Evolutionary conservation across 2,113 vertebrate genomes (phyloP).

Genomic region (Psammodynastes pulverulentus): DNA sequence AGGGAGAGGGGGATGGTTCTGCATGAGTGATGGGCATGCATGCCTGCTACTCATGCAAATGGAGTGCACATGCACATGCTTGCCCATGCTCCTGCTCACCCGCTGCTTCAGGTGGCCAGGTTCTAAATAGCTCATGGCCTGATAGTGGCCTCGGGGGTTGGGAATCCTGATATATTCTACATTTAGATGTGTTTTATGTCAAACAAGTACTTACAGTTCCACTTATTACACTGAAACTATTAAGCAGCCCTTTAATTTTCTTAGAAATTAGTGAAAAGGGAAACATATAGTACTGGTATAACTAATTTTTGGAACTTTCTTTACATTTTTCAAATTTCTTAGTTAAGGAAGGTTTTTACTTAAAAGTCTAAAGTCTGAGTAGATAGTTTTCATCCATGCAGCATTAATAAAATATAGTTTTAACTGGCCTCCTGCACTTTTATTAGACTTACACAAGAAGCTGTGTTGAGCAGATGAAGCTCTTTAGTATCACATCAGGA

Average conservation of each 20-base stretch:
- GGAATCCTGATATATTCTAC: not conserved
- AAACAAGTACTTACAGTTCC: not conserved
- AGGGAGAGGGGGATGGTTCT: not conserved
- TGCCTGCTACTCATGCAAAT: not conserved
- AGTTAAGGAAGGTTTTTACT: not conserved
- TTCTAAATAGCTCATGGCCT: too few species aligned
- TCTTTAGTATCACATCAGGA: not conserved
- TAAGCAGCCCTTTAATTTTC: not conserved
- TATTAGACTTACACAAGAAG: not conserved
- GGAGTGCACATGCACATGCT: not conserved
- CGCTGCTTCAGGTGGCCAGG: too few species aligned
- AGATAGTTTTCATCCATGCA: not conserved
- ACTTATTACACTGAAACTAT: not conserved
- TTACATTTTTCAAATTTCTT: not conserved
- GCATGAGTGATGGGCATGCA: not conserved
- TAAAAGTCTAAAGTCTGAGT: not conserved
- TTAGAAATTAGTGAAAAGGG: not conserved
- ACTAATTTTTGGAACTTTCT: not conserved
- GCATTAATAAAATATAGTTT: not conserved
- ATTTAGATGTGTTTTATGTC: not conserved
- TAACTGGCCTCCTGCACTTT: not conserved
- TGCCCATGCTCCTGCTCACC: too few species aligned
- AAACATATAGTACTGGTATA: not conserved
- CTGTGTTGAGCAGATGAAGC: not conserved
- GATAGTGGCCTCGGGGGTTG: too few species aligned